These are phyloP conservation scores for Musca vetustissima DNA, from an alignment of 1,140 invertebrate genomes.

Conservation along the genomic window DNA sequence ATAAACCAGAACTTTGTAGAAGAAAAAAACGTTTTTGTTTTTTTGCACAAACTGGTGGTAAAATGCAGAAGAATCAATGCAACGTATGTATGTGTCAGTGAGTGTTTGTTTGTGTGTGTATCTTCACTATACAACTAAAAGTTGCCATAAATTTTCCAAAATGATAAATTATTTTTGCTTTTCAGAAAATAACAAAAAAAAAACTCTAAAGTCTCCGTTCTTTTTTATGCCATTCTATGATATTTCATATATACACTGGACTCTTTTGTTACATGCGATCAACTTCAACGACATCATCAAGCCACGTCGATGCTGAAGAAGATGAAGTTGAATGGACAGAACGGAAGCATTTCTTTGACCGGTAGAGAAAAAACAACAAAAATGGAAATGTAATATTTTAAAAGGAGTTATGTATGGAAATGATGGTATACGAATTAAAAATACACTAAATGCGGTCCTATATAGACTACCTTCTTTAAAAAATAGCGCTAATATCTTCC, in stretches of 20 bases:
- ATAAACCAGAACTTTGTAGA: slow-evolving; percentile 1
- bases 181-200: slow-evolving; percentile 12
- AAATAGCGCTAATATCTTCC: no score
- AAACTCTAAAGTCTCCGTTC: slow-evolving; percentile 1
- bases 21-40: slow-evolving; percentile 9
- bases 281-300: slow-evolving; percentile 3
- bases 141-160: slow-evolving; percentile 30
- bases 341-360: slow-evolving; percentile 13
- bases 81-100: no score
- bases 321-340: background rate
- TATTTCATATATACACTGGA: background rate
- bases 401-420: no score
- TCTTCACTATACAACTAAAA: slow-evolving; percentile 18
- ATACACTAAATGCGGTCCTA: no score
- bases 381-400: no score
- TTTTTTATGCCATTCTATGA: background rate
- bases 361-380: no score
- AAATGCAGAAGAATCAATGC: no score
- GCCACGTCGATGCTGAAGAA: background rate
- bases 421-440: no score
- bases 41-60: background rate
- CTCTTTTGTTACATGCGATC: slow-evolving; percentile 12
- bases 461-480: no score
- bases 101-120: no score
- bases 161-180: slow-evolving; percentile 30